Conservation (phyloP, 2,113 vertebrate species). For the Crotophaga sulcirostris region DNA sequence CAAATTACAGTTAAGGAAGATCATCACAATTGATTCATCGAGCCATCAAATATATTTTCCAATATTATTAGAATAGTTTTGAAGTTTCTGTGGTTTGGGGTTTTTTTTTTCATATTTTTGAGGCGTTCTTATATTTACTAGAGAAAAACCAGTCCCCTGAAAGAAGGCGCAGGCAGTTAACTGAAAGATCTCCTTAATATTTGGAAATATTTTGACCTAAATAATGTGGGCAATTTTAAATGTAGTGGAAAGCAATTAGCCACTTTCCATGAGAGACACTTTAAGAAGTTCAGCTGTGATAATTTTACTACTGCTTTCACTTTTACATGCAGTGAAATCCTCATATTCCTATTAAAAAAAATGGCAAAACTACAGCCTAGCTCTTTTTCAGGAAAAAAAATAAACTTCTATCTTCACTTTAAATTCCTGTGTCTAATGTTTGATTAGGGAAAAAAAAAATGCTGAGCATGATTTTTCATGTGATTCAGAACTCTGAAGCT, state of each 20-base stretch:
- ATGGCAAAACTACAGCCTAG: background rate
- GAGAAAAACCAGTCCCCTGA: background rate
- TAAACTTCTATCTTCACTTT: background rate
- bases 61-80: background rate
- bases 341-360: background rate
- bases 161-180: background rate
- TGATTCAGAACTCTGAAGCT: background rate
- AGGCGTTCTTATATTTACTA: background rate
- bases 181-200: background rate
- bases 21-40: background rate
- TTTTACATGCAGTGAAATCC: background rate
- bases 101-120: background rate
- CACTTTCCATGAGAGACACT: background rate
- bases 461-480: background rate
- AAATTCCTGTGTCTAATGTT: background rate
- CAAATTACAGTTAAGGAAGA: background rate
- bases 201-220: background rate
- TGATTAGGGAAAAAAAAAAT: background rate
- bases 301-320: background rate
- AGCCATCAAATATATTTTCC: background rate
- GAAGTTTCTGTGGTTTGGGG: accelerated
- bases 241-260: background rate
- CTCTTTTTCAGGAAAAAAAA: background rate
- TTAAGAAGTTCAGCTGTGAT: background rate
- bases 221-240: background rate